phyloP scores from a whole-genome alignment of 1,140 invertebrate species.

The Formica exsecta region DNA sequence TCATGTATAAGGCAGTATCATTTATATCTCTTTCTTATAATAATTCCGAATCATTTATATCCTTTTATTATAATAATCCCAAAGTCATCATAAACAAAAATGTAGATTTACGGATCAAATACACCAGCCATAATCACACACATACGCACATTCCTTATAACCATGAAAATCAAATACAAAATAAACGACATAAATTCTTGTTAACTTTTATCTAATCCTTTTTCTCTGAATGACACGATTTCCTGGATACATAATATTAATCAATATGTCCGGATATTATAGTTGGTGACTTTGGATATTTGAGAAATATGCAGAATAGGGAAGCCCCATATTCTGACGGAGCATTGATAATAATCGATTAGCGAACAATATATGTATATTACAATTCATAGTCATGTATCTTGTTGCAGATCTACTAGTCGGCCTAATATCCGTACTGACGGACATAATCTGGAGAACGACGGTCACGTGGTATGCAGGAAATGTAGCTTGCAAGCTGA shows the following conservation, averaged over 20 bases:
- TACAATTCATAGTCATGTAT: constrained; percentile 31
- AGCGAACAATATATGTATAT: not conserved
- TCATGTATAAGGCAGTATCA: not conserved
- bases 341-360: constrained; percentile 24
- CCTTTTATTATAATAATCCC: not conserved
- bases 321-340: not conserved
- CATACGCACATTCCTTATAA: not conserved
- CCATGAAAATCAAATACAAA: not conserved
- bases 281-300: not conserved
- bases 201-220: not conserved
- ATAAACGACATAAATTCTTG: not conserved
- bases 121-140: too few species aligned
- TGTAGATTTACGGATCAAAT: not conserved
- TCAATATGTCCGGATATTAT: not conserved
- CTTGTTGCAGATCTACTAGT: constrained; percentile 93
- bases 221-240: not conserved
- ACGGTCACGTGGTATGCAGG: constrained; percentile 95
- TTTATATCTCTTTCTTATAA: constrained; percentile 1
- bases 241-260: not conserved
- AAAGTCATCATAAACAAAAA: not conserved
- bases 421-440: constrained; percentile 94
- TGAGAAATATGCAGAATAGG: not conserved
- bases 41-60: not conserved
- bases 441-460: constrained; percentile 95
- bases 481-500: constrained; percentile 95